A percentile compares a stretch with the other conserved stretches of the same genome.
Evolutionary conservation across 2,113 vertebrate species (phyloP).

Genomic region (Aegotheles bennettii): DNA sequence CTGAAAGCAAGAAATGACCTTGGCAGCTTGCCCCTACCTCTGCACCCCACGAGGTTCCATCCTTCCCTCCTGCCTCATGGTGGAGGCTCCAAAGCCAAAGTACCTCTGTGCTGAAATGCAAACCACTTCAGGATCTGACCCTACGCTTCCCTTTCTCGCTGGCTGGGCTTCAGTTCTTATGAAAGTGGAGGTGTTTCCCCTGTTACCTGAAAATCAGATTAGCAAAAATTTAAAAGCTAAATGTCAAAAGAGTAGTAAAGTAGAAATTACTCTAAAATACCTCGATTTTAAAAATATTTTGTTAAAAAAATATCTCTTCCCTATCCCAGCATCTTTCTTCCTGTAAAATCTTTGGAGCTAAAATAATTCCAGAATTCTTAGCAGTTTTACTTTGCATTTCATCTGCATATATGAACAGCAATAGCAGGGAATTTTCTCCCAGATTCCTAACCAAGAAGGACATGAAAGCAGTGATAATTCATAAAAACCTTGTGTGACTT

Average conservation of each 20-base stretch:
- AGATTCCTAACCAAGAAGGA: background rate
- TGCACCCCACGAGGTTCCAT: background rate
- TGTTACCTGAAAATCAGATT: background rate
- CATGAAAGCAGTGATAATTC: background rate
- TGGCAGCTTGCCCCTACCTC: background rate
- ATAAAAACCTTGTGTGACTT: background rate
- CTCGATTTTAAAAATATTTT: background rate
- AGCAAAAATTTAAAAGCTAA: background rate
- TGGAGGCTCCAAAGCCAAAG: background rate
- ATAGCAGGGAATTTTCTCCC: background rate
- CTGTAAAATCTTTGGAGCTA: background rate
- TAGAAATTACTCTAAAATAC: background rate
- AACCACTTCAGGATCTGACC: background rate
- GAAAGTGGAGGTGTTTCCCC: background rate
- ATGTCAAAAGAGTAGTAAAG: background rate
- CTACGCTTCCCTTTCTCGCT: background rate
- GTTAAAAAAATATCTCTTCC: background rate
- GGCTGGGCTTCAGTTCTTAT: background rate
- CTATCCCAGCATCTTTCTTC: background rate
- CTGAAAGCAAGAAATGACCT: background rate
- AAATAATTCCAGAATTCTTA: background rate
- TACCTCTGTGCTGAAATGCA: background rate
- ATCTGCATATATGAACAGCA: background rate
- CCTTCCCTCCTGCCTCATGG: rapidly evolving
- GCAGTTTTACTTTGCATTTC: background rate